Conservation (phyloP, 2,888 invertebrate species). For the Tenthredo scrophulariae region DNA sequence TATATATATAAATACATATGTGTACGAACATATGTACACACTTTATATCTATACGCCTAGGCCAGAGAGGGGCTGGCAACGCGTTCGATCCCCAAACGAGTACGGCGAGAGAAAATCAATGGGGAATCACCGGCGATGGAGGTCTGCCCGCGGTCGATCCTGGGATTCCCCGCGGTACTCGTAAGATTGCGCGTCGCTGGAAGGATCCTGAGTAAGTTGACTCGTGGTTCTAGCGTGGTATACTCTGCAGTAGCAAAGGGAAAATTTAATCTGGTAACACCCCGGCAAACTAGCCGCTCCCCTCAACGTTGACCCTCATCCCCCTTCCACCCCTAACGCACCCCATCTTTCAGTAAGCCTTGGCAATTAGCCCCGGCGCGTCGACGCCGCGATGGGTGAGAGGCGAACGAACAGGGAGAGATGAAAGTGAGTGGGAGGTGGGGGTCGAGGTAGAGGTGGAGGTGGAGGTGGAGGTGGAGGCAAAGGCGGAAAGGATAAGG, state of each 20-base stretch:
- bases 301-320: slow-evolving; percentile 35
- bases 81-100: slow-evolving; percentile 33
- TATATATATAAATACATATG: slow-evolving; percentile 18
- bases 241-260: not conserved
- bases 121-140: slow-evolving; percentile 41
- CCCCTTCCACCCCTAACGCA: not conserved
- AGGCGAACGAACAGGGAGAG: slow-evolving; percentile 9
- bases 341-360: slow-evolving; percentile 5
- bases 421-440: slow-evolving; percentile 18
- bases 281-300: slow-evolving; percentile 22
- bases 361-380: slow-evolving; percentile 43
- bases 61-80: not conserved
- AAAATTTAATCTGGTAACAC: slow-evolving; percentile 37
- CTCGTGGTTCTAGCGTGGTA: slow-evolving; percentile 9
- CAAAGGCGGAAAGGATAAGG: slow-evolving; percentile 50
- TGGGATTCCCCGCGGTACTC: slow-evolving; percentile 19
- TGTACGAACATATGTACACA: slow-evolving; percentile 9
- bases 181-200: not conserved
- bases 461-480: slow-evolving; percentile 38
- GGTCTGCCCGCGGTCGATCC: slow-evolving; percentile 39
- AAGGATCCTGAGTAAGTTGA: slow-evolving; percentile 35
- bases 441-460: not conserved
- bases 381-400: slow-evolving; percentile 29
- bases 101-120: slow-evolving; percentile 43
- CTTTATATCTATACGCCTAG: not conserved